Conservation (phyloP, 2,888 invertebrate species). For the Nomada ferruginata region DNA sequence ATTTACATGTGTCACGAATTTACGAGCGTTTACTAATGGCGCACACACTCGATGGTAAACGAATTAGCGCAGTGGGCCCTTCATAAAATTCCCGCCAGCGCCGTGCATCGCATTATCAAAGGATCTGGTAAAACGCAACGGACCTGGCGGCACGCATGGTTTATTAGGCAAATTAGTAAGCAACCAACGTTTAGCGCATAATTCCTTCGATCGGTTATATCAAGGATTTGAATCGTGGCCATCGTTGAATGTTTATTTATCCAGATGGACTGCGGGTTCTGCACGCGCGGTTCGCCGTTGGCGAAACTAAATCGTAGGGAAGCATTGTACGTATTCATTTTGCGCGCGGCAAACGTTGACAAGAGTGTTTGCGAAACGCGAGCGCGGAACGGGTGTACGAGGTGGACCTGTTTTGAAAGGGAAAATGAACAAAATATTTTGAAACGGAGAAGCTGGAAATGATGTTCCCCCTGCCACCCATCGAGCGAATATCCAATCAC, state of each 20-base stretch:
- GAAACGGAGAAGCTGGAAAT: background rate
- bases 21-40: conserved; percentile 40
- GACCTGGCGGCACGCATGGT: conserved; percentile 3
- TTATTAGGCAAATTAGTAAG: conserved; percentile 47
- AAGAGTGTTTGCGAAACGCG: background rate
- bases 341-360: background rate
- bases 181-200: conserved; percentile 24
- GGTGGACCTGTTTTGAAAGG: background rate
- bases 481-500: background rate
- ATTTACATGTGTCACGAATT: conserved; percentile 47
- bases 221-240: conserved; percentile 31
- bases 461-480: no score
- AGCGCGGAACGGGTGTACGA: no score
- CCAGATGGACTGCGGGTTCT: background rate
- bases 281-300: background rate
- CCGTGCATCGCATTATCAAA: conserved; percentile 36
- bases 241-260: conserved; percentile 26
- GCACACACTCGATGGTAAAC: conserved; percentile 17
- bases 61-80: conserved; percentile 23
- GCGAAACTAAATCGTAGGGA: background rate
- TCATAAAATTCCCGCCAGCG: conserved; percentile 44
- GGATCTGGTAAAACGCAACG: conserved; percentile 34
- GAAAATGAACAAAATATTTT: conserved; percentile 1
- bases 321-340: background rate
- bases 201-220: conserved; percentile 28